Base-by-base conservation (phyloP, 2,797 vertebrate genomes). In the Urophycis tenuis region DNA sequence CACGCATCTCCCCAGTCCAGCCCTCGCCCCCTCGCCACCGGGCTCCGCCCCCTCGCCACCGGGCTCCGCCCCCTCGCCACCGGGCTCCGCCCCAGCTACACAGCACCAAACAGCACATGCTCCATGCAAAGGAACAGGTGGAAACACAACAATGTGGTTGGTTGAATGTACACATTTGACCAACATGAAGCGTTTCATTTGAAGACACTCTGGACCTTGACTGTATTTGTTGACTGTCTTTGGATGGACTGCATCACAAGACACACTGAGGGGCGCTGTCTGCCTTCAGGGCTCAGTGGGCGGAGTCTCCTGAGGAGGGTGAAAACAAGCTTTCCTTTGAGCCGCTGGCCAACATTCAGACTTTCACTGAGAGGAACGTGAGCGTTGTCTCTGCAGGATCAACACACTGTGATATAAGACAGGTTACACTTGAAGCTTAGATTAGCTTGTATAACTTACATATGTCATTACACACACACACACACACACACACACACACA, bases 401-500 rank as follows among this genome's bases (percentile, higher is more conserved):
- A 11, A 30, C 29, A 32, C 30, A 71, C 69, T 14, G 3, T 64
- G 53, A 64, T 64, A 64, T n/a, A 64, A 25, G 53, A 64, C 29
- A 10, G n/a, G 53, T 64, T 3, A 64, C 53, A 64, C 53, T 64
- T n/a, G 29, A n/a, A 64, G 53, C 53, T 25, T n/a, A 25, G 19
- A 29, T n/a, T n/a, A n/a, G 53, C 53, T 29, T 64, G 53, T 64
- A 64, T 64, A 64, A 64, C 53, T 64, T 60, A 25, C 53, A 64
- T 8, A 64, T 17, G 14, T n/a, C 1, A 33, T 15, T 15, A 71
- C 31, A 17, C 30, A 71, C 69, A 71, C 69, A 71, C 31, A 71
- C 69, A 71, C 69, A 71, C 14, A 71, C 69, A 71, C 69, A 33
- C 69, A 71, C 69, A 71, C 31, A 71, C 30, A 71, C 69, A 71